These are phyloP conservation scores for Bicyclus anynana DNA, from an alignment of 1,140 invertebrate species.

Conservation along the genomic window DNA sequence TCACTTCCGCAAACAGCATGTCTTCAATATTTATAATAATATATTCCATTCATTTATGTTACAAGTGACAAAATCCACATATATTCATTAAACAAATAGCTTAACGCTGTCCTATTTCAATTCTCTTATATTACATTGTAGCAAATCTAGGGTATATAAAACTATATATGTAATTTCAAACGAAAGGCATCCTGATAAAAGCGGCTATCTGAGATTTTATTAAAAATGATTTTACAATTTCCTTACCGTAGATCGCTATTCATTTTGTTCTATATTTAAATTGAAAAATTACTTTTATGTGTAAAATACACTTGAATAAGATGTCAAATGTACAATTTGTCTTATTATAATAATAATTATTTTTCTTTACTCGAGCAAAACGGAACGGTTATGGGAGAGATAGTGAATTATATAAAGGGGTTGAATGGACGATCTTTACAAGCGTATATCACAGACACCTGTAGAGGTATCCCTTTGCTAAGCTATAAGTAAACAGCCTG, in stretches of 20 bases:
- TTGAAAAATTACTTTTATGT: conserved; percentile 43
- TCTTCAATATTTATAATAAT: conserved; percentile 16
- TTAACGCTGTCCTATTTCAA: conserved; percentile 29
- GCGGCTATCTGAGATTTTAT: conserved; percentile 31
- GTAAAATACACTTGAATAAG: conserved; percentile 45
- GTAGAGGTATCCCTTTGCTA: conserved; percentile 53
- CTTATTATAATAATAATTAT: conserved; percentile 37
- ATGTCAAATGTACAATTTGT: conserved; percentile 44
- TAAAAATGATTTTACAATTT: conserved; percentile 34
- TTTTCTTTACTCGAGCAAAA: conserved; percentile 33
- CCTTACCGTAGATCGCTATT: conserved; percentile 38
- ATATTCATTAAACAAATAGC: conserved; percentile 25
- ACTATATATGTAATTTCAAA: conserved; percentile 36
- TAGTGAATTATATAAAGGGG: conserved; percentile 34
- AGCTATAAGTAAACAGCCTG: conserved; percentile 48
- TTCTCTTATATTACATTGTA: conserved; percentile 34
- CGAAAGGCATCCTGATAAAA: conserved; percentile 26
- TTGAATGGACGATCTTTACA: conserved; percentile 71
- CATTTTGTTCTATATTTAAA: conserved; percentile 42
- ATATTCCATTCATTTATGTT: conserved; percentile 28
- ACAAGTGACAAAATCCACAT: conserved; percentile 28
- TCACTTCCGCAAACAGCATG: conserved; percentile 13
- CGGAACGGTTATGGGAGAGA: conserved; percentile 35
- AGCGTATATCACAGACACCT: conserved; percentile 73
- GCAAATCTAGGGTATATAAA: conserved; percentile 40